A percentile compares a stretch with the other conserved stretches of the same genome.
phyloP scores from a whole-genome alignment of 2,113 vertebrate species.

The Chrysochloris asiatica region DNA sequence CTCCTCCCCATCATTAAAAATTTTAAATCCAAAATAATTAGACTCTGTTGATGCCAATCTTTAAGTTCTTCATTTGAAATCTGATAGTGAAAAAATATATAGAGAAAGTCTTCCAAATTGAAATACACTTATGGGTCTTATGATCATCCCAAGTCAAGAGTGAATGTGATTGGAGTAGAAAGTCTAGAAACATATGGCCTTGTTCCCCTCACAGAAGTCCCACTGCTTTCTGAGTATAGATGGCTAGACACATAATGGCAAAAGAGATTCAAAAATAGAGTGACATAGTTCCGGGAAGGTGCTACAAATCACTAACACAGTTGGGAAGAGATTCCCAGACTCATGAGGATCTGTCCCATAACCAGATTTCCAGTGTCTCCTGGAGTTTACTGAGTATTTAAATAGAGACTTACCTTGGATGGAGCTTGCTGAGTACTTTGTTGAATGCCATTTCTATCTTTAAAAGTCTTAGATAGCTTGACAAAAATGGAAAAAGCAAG shows the following conservation, averaged over 20 bases:
- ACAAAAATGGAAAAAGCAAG: not conserved
- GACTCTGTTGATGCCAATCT: not conserved
- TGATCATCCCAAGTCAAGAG: not conserved
- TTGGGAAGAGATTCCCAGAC: not conserved
- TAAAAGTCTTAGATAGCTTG: not conserved
- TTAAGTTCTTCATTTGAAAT: slow-evolving; percentile 1
- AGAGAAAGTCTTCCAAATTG: not conserved
- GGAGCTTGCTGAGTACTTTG: not conserved
- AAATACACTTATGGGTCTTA: not conserved
- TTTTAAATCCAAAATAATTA: not conserved
- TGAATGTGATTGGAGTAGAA: not conserved
- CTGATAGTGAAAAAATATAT: not conserved
- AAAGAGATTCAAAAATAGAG: not conserved
- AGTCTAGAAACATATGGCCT: not conserved
- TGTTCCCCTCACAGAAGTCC: not conserved
- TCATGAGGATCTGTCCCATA: not conserved
- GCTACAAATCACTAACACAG: not conserved
- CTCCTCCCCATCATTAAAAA: not conserved
- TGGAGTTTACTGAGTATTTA: not conserved
- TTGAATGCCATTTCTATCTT: not conserved
- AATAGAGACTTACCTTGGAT: too few relatives aligned
- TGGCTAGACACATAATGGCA: not conserved
- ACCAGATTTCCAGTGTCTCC: not conserved
- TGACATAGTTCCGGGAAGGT: rapidly evolving
- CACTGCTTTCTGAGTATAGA: not conserved